phyloP scores from a whole-genome alignment of 2,113 vertebrate species.

The Dinomys branickii region DNA sequence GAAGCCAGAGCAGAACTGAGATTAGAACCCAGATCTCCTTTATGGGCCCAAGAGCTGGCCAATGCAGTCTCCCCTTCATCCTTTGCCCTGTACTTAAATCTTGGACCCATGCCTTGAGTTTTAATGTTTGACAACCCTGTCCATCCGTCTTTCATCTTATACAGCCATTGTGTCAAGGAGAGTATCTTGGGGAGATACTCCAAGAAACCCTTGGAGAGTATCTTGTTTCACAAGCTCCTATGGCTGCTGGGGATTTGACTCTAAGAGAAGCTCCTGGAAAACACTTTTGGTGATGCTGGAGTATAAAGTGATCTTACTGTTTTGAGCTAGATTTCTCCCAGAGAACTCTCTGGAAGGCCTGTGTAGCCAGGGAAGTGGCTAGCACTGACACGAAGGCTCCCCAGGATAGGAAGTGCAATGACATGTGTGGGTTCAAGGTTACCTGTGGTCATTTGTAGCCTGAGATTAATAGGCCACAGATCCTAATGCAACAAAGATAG shows the following conservation, averaged over 20 bases:
- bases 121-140: neutral
- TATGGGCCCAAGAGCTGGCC: neutral
- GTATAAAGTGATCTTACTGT: neutral
- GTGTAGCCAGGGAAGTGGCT: neutral
- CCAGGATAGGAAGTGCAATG: neutral
- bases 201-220: constrained; percentile 60
- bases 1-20: neutral
- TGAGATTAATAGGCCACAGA: constrained; percentile 68
- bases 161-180: constrained; percentile 62
- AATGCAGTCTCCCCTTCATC: neutral
- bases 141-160: constrained; percentile 62
- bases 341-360: neutral
- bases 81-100: neutral
- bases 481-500: constrained; percentile 64
- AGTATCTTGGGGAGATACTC: too few species aligned
- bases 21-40: neutral
- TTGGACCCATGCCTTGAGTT: constrained; percentile 41
- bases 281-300: constrained; percentile 58
- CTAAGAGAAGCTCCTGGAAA: constrained; percentile 60
- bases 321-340: constrained; percentile 29
- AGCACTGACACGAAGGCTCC: neutral
- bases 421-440: constrained; percentile 42
- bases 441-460: constrained; percentile 66
- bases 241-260: constrained; percentile 58
- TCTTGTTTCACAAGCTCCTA: constrained; percentile 57